Evolutionary conservation across 1,140 invertebrate genomes (phyloP).

Genomic region (Meloidogyne floridensis): DNA sequence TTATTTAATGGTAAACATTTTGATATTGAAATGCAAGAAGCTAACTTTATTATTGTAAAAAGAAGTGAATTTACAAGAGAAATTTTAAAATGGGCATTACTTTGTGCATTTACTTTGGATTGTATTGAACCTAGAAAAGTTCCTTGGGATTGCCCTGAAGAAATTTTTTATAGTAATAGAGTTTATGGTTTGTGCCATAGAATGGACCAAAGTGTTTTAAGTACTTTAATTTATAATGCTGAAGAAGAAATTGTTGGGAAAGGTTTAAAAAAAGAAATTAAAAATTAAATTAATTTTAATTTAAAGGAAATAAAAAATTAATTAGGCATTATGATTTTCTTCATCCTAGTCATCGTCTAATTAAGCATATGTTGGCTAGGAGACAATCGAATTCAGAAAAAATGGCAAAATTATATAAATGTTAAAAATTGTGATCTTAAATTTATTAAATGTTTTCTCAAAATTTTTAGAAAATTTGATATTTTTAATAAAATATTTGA

Average conservation of each 20-base stretch:
- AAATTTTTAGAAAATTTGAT: no score
- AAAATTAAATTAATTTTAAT: not conserved
- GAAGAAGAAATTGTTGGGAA: constrained; percentile 12
- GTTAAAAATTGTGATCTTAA: not conserved
- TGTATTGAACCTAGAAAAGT: constrained; percentile 23
- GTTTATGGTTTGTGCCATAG: constrained; percentile 17
- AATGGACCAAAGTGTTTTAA: constrained; percentile 20
- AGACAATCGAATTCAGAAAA: not conserved
- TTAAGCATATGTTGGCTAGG: not conserved
- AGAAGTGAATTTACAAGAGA: constrained; percentile 16
- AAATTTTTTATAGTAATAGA: not conserved
- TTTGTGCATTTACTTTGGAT: constrained; percentile 18
- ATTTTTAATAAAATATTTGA: no score
- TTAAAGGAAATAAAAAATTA: constrained; percentile 1
- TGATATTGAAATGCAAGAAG: constrained; percentile 22
- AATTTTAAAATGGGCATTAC: constrained; percentile 23
- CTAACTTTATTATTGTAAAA: constrained; percentile 9
- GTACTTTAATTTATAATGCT: constrained; percentile 8
- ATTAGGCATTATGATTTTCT: constrained; percentile 9
- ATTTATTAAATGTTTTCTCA: not conserved
- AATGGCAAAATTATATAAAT: constrained; percentile 5
- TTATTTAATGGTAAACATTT: constrained; percentile 2
- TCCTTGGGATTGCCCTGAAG: constrained; percentile 9
- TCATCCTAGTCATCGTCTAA: not conserved
- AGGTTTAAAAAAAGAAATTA: not conserved